phyloP scores from a whole-genome alignment of 2,113 vertebrate genomes.

The Myrmophylax atrothorax region DNA sequence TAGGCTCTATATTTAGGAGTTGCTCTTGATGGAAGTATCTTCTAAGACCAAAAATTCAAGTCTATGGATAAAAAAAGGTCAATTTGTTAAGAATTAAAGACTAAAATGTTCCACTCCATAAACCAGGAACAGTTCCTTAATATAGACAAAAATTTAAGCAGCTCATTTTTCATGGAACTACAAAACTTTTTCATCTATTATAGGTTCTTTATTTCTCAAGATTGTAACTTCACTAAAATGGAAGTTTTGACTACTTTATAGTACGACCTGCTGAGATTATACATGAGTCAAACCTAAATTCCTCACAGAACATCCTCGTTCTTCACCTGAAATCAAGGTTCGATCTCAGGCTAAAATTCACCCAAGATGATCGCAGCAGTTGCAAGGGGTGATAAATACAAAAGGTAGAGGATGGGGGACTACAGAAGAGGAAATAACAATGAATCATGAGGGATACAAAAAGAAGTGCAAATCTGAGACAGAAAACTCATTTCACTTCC shows the following conservation, averaged over 20 bases:
- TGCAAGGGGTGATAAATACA: neutral
- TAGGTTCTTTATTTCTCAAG: neutral
- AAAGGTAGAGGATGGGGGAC: neutral
- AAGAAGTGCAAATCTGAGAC: neutral
- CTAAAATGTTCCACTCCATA: slow-evolving; percentile 48
- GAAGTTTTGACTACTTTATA: neutral
- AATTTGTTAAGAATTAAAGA: slow-evolving; percentile 55
- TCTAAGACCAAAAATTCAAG: slow-evolving; percentile 49
- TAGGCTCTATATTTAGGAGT: slow-evolving; percentile 63
- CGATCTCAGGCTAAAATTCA: neutral
- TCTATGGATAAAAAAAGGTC: slow-evolving; percentile 52
- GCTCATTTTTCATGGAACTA: neutral
- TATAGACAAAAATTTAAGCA: slow-evolving; percentile 17
- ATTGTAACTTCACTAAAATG: neutral
- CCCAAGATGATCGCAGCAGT: neutral
- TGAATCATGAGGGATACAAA: neutral
- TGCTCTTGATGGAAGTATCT: slow-evolving; percentile 55
- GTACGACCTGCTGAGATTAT: neutral
- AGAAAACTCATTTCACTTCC: neutral
- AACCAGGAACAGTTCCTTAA: slow-evolving; percentile 28
- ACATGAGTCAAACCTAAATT: neutral
- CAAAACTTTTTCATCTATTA: neutral
- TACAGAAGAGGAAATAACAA: neutral
- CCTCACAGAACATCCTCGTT: neutral
- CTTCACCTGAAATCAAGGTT: neutral